Evolutionary conservation across 2,888 invertebrate species (phyloP).

Genomic region (Selenia dentaria): DNA sequence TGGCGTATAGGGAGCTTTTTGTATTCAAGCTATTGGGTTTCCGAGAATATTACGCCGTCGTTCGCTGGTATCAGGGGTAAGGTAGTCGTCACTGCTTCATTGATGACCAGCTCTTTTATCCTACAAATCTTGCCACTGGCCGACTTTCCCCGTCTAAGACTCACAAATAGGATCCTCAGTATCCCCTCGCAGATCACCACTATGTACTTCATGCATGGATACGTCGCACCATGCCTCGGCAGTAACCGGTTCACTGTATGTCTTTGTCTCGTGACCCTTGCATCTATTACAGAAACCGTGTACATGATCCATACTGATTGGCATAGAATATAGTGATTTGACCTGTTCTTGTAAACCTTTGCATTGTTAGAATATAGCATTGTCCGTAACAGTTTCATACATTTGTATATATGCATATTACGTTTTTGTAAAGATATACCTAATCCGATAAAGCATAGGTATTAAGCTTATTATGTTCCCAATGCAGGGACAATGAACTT

Average conservation of each 20-base stretch:
- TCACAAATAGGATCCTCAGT: slow-evolving; percentile 46
- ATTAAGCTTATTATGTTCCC: no score
- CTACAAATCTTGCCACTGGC: slow-evolving; percentile 33
- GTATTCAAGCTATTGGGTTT: slow-evolving; percentile 47
- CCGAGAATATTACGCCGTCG: slow-evolving; percentile 38
- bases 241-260: slow-evolving; percentile 40
- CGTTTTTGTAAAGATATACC: background rate
- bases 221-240: slow-evolving; percentile 41
- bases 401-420: slow-evolving; percentile 1
- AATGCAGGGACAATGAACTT: no score
- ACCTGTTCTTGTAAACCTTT: slow-evolving; percentile 11
- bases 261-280: slow-evolving; percentile 38
- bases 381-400: background rate
- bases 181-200: slow-evolving; percentile 51
- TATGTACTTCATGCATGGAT: slow-evolving; percentile 45
- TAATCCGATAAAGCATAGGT: background rate
- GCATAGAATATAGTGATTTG: slow-evolving; percentile 37
- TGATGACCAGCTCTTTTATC: slow-evolving; percentile 35
- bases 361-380: slow-evolving; percentile 10
- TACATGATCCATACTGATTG: slow-evolving; percentile 51
- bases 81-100: slow-evolving; percentile 22
- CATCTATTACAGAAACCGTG: slow-evolving; percentile 45
- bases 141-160: slow-evolving; percentile 44
- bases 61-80: slow-evolving; percentile 21
- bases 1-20: slow-evolving; percentile 47